Evolutionary conservation across 2,888 invertebrate species (phyloP).

Genomic region (Ormia ochracea): DNA sequence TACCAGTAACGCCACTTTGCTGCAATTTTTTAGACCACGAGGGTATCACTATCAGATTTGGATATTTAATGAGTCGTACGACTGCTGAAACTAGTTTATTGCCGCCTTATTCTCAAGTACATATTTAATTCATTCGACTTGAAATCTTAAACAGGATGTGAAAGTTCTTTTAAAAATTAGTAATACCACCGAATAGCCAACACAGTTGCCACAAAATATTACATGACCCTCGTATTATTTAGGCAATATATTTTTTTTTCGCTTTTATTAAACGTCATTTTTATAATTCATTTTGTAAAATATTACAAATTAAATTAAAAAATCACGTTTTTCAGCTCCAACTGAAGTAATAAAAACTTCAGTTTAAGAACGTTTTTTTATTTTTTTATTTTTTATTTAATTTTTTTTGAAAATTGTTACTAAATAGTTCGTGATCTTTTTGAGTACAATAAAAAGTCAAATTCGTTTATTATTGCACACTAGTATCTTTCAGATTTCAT

Average conservation of each 20-base stretch:
- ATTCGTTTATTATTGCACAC: conserved; percentile 41
- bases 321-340: conserved; percentile 23
- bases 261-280: not conserved
- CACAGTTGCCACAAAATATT: not conserved
- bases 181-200: not conserved
- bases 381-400: not conserved
- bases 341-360: conserved; percentile 36
- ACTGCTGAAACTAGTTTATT: too few species aligned
- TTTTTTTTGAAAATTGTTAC: conserved; percentile 30
- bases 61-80: too few species aligned
- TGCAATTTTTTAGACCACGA: too few species aligned
- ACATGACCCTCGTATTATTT: conserved; percentile 29
- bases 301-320: not conserved
- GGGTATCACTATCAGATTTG: too few species aligned
- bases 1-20: too few species aligned
- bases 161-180: not conserved
- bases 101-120: too few species aligned
- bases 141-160: too few species aligned
- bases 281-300: not conserved
- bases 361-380: conserved; percentile 32
- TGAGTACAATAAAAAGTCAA: conserved; percentile 39
- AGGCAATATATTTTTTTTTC: not conserved
- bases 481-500: conserved; percentile 31
- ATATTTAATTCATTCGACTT: too few species aligned
- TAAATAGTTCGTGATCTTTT: conserved; percentile 51